A percentile compares a stretch with the other conserved stretches of the same genome.
These are phyloP conservation scores for Argya squamiceps DNA, from an alignment of 2,797 vertebrate genomes.

Conservation along the genomic window DNA sequence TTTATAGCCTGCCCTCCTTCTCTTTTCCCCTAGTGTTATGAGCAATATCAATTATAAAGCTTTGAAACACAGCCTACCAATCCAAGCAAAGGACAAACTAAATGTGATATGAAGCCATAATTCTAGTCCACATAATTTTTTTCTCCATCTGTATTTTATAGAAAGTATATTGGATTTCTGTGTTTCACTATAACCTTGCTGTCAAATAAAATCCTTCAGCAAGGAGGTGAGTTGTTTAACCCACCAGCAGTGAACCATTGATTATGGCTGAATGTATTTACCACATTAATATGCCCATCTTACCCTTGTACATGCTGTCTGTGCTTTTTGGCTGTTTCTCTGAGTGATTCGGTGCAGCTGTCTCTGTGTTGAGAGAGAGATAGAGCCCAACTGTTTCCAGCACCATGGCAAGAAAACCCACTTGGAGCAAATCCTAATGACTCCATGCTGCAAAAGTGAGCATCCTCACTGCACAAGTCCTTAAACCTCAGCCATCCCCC, in stretches of 20 bases:
- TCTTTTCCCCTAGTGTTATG: conserved; percentile 26
- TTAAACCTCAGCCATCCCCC: background rate
- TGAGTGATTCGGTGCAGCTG: background rate
- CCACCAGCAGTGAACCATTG: conserved; percentile 28
- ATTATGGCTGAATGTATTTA: conserved; percentile 5
- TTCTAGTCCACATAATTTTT: conserved; percentile 34
- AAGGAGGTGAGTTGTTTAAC: conserved; percentile 28
- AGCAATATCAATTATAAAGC: conserved; percentile 57
- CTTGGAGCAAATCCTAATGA: background rate
- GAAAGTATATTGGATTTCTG: conserved; percentile 61
- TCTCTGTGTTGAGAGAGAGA: background rate
- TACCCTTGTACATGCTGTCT: background rate
- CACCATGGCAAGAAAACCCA: background rate
- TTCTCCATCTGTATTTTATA: conserved; percentile 41
- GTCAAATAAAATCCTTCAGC: conserved; percentile 54
- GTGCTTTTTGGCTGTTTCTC: background rate
- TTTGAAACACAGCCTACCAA: conserved; percentile 46
- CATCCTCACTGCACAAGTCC: background rate
- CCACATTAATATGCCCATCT: background rate
- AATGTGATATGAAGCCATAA: conserved; percentile 61
- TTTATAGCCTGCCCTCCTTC: conserved; percentile 15
- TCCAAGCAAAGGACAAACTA: conserved; percentile 49
- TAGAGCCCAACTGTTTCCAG: background rate
- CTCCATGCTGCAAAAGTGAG: background rate
- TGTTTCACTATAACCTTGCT: conserved; percentile 55